Evolutionary conservation across 1,140 invertebrate genomes (phyloP), one percentile per base, ranked within the genome.

Genomic region (Condylostylus longicornis): DNA sequence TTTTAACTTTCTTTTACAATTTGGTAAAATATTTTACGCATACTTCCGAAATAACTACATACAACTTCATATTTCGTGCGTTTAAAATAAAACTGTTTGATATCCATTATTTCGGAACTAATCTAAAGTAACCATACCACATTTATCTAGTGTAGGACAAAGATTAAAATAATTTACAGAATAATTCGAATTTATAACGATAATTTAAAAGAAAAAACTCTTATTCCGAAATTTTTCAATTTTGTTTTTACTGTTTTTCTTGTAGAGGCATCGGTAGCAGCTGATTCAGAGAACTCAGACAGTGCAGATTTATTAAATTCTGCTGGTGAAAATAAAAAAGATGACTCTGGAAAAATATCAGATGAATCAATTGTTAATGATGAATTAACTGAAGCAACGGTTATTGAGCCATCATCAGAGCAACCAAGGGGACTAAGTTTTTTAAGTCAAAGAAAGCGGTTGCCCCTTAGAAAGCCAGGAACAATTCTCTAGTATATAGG

Each of bases 361-460:
- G 47, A 50, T 22, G 42, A 41, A 12, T 17, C 31, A 17, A 37
- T 34, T 18, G 49, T 45, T 14, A 50, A 63, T 44, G 54, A 59
- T 5, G 67, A 65, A 20, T 54, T 65, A 31, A 57, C 63, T 20
- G 65, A 69, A 15, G 52, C 57, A 13, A 49, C 58, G 5, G 62
- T 67, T 46, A 51, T 55, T 19, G n/a, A n/a, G 13, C 56, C 54
- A 37, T 54, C 62, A 13, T 63, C 66, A 18, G 63, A 65, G 32
- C 61, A 65, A 21, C 67, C 69, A 8, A 62, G 68, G 43, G 70
- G 72, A 17, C 47, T 75, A 8, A 67, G 66, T 28, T 53, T 77
- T 7, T 42, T 77, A 5, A 69, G 70, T 1, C 68, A 71, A 21
- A 64, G 74, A 46, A 68, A 72, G 42, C 66, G 72, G 51, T 53